Base-by-base conservation (phyloP, 2,797 vertebrate species). In the Neosilurus hyrtlii region DNA sequence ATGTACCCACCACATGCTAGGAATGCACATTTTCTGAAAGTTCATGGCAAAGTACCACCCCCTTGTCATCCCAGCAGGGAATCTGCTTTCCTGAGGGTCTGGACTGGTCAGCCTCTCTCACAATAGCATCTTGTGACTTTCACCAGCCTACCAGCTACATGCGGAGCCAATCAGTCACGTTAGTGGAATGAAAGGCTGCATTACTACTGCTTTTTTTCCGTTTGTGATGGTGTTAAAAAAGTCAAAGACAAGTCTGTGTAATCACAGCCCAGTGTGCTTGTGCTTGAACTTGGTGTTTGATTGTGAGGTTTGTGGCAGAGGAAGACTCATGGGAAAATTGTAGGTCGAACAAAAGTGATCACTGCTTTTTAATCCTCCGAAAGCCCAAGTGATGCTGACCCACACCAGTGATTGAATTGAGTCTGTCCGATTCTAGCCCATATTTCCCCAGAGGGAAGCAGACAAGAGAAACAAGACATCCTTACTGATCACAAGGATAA, bases 21-120 rank as follows among this genome's bases (percentile, higher is more conserved):
- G 72, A 56, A 35, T 77, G 68, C 76, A 52, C 63, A 70, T 70
- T 85, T 84, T 80, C 16, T 56, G 26, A 86, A 83, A 63, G 75
- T 49, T 78, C 12, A 24, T 24, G 37, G 37, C 65, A 57, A 37
- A 57, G 51, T 57, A 37, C 9, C 9, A 43, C 52, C 26, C 30
- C 26, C 4, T 4, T 16, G 11, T 56, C 66, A 37, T 80, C 59
- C 26, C 52, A 30, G 67, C 35, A 61, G 35, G 43, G 49, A 9
- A 22, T 30, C 80, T 35, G 15, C n/a, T 16, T 57, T 70, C 52
- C 43, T 51, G 18, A 54, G 43, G 11, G 54, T 62, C 67, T 66
- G 73, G n/a, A 68, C 30, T 0, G 9, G n/a, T 68, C 54, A 75
- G 61, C 9, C 65, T 7, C 3, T 70, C 1, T 59, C 49, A 54